Evolutionary conservation across 2,888 invertebrate genomes (phyloP).

Genomic region (Drosophila kanekoi): DNA sequence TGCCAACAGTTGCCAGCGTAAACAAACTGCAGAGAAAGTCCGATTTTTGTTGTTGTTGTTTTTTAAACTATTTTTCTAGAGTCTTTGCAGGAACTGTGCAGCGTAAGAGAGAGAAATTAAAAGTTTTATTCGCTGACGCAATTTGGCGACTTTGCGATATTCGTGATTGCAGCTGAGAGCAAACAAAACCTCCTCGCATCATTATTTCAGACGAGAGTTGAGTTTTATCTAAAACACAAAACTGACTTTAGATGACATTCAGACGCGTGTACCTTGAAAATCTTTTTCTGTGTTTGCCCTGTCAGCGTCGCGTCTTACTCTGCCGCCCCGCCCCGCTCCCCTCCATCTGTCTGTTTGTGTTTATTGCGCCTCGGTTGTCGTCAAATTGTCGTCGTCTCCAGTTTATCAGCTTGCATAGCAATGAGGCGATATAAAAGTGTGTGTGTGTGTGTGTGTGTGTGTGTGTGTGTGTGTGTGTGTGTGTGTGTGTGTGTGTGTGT

Average conservation of each 20-base stretch:
- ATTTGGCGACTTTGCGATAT: conserved; percentile 30
- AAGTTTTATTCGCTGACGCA: conserved; percentile 47
- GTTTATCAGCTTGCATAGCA: conserved; percentile 68
- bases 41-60: too few species aligned
- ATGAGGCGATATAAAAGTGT: conserved; percentile 58
- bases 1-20: not conserved
- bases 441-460: conserved; percentile 17
- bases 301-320: conserved; percentile 46
- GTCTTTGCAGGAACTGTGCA: not conserved
- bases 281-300: conserved; percentile 45
- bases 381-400: conserved; percentile 56
- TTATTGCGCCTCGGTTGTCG: conserved; percentile 67
- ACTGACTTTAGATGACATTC: conserved; percentile 63
- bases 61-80: not conserved
- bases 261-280: conserved; percentile 53
- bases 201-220: conserved; percentile 35
- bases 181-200: conserved; percentile 33
- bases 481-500: conserved; percentile 36
- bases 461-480: conserved; percentile 1
- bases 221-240: conserved; percentile 69
- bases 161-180: conserved; percentile 35
- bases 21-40: conserved; percentile 19
- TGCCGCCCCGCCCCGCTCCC: not conserved
- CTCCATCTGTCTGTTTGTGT: conserved; percentile 53
- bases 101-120: conserved; percentile 14